Conservation (phyloP, 2,888 invertebrate genomes). For the Cylloceria caligata region DNA sequence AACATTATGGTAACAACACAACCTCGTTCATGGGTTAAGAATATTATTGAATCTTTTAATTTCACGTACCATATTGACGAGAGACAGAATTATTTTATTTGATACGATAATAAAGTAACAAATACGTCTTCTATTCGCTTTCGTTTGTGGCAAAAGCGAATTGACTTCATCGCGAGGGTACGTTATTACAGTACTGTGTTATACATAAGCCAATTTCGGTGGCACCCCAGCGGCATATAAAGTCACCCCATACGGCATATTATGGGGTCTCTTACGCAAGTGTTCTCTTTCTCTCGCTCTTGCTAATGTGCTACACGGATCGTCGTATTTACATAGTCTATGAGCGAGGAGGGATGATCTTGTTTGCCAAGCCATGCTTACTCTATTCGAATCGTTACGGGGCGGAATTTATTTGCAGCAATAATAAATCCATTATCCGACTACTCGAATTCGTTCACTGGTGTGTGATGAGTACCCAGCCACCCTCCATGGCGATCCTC, state of each 20-base stretch:
- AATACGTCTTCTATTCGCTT: conserved; percentile 67
- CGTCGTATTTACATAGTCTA: conserved; percentile 83
- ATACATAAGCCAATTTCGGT: conserved; percentile 78
- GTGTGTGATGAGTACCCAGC: conserved; percentile 63
- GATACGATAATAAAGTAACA: conserved; percentile 46
- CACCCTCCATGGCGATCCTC: background rate
- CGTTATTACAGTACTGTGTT: conserved; percentile 50
- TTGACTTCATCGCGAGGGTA: conserved; percentile 66
- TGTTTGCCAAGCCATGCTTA: conserved; percentile 83
- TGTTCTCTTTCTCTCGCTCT: conserved; percentile 49
- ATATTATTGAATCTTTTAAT: conserved; percentile 11
- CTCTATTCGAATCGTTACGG: conserved; percentile 83
- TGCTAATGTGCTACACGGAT: conserved; percentile 69
- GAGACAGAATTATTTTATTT: conserved; percentile 31
- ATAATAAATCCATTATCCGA: conserved; percentile 84
- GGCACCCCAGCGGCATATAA: conserved; percentile 80
- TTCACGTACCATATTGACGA: background rate
- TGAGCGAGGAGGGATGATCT: conserved; percentile 83
- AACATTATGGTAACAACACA: background rate
- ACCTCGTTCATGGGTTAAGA: background rate
- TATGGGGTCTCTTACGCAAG: conserved; percentile 72
- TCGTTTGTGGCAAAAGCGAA: conserved; percentile 62
- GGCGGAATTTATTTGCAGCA: conserved; percentile 83
- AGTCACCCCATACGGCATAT: conserved; percentile 78
- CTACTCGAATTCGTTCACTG: conserved; percentile 72